Evolutionary conservation across 1,140 invertebrate genomes (phyloP), one percentile per base, ranked within the genome.

Genomic region (Teleopsis dalmanni): DNA sequence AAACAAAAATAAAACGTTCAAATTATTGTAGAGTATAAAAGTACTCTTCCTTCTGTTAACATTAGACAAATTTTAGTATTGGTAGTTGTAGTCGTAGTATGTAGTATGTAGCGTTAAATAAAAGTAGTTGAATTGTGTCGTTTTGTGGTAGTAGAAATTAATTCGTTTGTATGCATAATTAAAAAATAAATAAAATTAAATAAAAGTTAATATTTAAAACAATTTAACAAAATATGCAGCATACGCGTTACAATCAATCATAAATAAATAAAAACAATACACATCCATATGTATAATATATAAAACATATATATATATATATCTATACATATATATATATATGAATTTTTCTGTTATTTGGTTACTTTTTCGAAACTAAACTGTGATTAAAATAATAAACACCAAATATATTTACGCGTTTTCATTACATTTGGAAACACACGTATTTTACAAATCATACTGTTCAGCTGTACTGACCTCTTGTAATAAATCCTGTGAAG

Each of bases 401-500:
- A n/a, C n/a, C n/a, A n/a, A n/a, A n/a, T n/a, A n/a, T n/a, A n/a
- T n/a, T n/a, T n/a, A n/a, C n/a, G n/a, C n/a, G n/a, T n/a, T n/a
- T n/a, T n/a, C n/a, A n/a, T n/a, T n/a, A n/a, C n/a, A n/a, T n/a
- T n/a, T n/a, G n/a, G n/a, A n/a, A n/a, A n/a, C n/a, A n/a, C n/a
- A n/a, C n/a, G n/a, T n/a, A n/a, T 53, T 58, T 67, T 68, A 69
- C 54, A 69, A 64, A 59, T 69, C 65, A 66, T 66, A 69, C 58
- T 59, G 58, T 60, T 69, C 65, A 37, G 66, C 64, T 67, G 75
- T 77, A 77, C 86, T 90, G 85, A 98, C 95, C 91, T 99, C 95
- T 84, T 98, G 95, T 62, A 98, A 77, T 49, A 98, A 77, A 81
- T 99, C 96, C 82, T 98, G 95, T 26, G 95, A 95, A 43, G 94